These are phyloP conservation scores for Pseudopipra pipra DNA, from an alignment of 2,113 vertebrate species.

Conservation along the genomic window DNA sequence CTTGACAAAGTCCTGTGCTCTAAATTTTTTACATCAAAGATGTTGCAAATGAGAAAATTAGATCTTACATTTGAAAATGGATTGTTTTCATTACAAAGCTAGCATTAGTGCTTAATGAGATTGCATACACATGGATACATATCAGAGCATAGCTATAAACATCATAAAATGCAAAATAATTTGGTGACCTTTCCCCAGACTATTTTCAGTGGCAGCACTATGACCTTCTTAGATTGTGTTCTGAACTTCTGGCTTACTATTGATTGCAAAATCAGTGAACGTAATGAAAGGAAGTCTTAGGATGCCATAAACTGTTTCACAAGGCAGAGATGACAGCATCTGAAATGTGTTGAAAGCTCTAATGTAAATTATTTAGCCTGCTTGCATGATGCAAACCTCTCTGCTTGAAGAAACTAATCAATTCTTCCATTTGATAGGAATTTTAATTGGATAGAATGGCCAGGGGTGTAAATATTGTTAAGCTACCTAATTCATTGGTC, in stretches of 20 bases:
- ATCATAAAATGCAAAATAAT: conserved; percentile 52
- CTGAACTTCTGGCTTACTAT: conserved; percentile 35
- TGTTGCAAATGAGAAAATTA: conserved; percentile 50
- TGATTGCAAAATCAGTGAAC: conserved; percentile 60
- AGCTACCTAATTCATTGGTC: conserved; percentile 41
- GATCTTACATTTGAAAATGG: conserved; percentile 49
- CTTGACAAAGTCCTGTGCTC: neutral
- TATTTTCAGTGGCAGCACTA: conserved; percentile 30
- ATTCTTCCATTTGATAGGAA: conserved; percentile 69
- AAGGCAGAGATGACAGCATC: conserved; percentile 51
- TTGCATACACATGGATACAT: neutral
- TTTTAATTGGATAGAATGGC: conserved; percentile 76
- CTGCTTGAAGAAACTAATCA: conserved; percentile 72
- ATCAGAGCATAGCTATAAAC: conserved; percentile 41
- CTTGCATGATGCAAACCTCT: conserved; percentile 63
- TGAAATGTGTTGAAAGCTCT: conserved; percentile 64
- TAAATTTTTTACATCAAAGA: conserved; percentile 53
- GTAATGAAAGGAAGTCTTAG: conserved; percentile 42
- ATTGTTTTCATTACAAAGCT: conserved; percentile 66
- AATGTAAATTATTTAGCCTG: conserved; percentile 73
- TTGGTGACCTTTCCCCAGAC: conserved; percentile 62
- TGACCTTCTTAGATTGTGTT: conserved; percentile 57
- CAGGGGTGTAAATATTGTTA: conserved; percentile 66
- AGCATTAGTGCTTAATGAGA: conserved; percentile 59
- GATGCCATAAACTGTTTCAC: conserved; percentile 57